Percentiles rank a stretch among this genome's conserved stretches.
These are phyloP conservation scores for Eurystomus glaucurus DNA, from an alignment of 2,797 vertebrate genomes.

Conservation along the genomic window DNA sequence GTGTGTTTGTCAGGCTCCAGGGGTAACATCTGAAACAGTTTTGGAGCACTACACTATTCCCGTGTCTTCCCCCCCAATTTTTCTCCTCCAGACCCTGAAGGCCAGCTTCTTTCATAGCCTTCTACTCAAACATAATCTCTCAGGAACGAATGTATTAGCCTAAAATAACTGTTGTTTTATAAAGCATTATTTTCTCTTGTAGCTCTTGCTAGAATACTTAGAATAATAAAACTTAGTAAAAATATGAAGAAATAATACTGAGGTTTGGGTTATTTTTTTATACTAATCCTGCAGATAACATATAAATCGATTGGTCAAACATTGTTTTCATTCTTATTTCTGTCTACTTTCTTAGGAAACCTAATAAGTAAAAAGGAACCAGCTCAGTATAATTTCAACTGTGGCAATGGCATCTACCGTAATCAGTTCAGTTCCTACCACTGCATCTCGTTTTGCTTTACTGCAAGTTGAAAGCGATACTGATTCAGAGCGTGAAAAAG, in stretches of 20 bases:
- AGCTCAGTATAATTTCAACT: neutral
- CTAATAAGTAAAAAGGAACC: neutral
- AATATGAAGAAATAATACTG: neutral
- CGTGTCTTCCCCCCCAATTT: fast-evolving
- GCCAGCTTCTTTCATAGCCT: neutral
- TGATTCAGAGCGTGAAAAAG: constrained; percentile 89
- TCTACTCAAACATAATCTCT: neutral
- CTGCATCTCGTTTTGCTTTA: constrained; percentile 93
- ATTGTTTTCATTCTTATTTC: neutral
- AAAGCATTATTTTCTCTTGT: neutral
- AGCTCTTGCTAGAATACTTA: neutral
- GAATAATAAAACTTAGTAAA: neutral
- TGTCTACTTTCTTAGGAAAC: constrained; percentile 5
- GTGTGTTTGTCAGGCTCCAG: neutral
- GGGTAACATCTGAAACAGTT: neutral
- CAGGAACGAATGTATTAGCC: neutral
- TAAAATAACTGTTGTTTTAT: neutral
- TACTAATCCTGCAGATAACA: neutral
- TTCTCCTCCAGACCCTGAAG: neutral
- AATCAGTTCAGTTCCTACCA: constrained; percentile 91
- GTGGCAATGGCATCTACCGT: constrained; percentile 89
- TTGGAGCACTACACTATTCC: neutral
- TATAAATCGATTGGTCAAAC: neutral
- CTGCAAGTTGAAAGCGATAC: constrained; percentile 94
- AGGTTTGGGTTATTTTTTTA: neutral